Percentiles rank a stretch among this genome's conserved stretches.
These are phyloP conservation scores for Papilio gigon DNA, from an alignment of 2,888 invertebrate genomes.

Conservation along the genomic window DNA sequence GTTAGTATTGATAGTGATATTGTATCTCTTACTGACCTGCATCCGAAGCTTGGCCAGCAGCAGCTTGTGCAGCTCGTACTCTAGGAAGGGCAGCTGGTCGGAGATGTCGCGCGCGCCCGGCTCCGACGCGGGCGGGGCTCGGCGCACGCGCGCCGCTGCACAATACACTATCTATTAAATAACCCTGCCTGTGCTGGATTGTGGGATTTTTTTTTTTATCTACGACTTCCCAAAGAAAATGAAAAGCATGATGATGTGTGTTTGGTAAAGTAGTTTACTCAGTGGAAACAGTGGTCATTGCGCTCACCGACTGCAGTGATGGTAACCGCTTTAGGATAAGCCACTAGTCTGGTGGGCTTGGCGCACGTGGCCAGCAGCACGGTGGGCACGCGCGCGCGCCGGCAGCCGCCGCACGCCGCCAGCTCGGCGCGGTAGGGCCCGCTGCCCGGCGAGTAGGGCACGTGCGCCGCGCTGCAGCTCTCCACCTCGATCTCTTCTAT, in stretches of 20 bases:
- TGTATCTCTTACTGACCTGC: constrained; percentile 69
- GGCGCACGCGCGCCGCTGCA: constrained; percentile 87
- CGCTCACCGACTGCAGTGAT: constrained; percentile 73
- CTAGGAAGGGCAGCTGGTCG: constrained; percentile 96
- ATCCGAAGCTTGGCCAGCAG: constrained; percentile 94
- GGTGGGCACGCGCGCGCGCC: constrained; percentile 93
- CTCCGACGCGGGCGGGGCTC: constrained; percentile 91
- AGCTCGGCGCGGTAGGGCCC: constrained; percentile 72
- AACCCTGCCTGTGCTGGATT: too few species aligned
- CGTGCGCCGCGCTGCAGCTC: constrained; percentile 82
- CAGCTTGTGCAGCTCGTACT: constrained; percentile 96
- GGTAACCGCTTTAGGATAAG: constrained; percentile 81
- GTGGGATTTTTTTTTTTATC: too few species aligned
- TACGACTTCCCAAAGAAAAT: too few species aligned
- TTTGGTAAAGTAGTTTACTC: not conserved
- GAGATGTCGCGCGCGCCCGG: constrained; percentile 96
- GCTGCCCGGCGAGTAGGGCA: constrained; percentile 86
- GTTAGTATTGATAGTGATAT: too few species aligned
- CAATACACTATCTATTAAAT: constrained; percentile 55
- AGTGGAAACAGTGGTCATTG: not conserved
- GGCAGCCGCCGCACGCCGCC: constrained; percentile 65
- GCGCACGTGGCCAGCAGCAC: constrained; percentile 95
- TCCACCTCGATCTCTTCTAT: constrained; percentile 58
- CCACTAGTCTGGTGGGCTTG: constrained; percentile 88
- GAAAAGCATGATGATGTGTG: too few species aligned